These are phyloP conservation scores for Aleiodes alternator DNA, from an alignment of 2,888 invertebrate genomes.

Conservation along the genomic window DNA sequence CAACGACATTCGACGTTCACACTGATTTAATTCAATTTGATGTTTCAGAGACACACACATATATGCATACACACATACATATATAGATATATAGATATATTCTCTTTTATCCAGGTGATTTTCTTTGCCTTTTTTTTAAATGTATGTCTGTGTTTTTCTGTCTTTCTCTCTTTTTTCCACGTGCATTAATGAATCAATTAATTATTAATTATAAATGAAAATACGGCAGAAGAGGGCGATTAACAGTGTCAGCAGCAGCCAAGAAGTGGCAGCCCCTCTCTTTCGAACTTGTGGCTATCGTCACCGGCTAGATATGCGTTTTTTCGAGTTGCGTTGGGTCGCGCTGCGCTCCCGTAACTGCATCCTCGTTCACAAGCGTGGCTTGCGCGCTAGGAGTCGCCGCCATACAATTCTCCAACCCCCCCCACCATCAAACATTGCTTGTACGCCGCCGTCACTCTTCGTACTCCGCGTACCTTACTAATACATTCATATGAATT, in stretches of 20 bases:
- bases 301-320: slow-evolving; percentile 67
- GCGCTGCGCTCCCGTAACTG: slow-evolving; percentile 76
- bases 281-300: slow-evolving; percentile 52
- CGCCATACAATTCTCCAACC: slow-evolving; percentile 67
- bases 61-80: too few species aligned
- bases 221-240: slow-evolving; percentile 46
- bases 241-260: slow-evolving; percentile 46
- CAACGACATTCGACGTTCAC: too few species aligned
- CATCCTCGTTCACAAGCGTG: slow-evolving; percentile 73
- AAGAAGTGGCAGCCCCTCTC: too few species aligned
- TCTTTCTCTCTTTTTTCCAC: too few species aligned
- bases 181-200: too few species aligned
- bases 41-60: too few species aligned
- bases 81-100: too few species aligned
- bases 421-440: slow-evolving; percentile 51
- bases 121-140: background rate
- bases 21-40: too few species aligned
- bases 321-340: slow-evolving; percentile 71
- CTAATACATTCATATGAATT: slow-evolving; percentile 47
- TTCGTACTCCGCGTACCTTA: slow-evolving; percentile 48
- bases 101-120: background rate
- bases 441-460: slow-evolving; percentile 51
- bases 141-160: background rate
- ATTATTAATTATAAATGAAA: slow-evolving; percentile 37
- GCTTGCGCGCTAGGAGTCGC: slow-evolving; percentile 73